Conservation (phyloP, 1,140 invertebrate species). For the Drosophila varians region DNA sequence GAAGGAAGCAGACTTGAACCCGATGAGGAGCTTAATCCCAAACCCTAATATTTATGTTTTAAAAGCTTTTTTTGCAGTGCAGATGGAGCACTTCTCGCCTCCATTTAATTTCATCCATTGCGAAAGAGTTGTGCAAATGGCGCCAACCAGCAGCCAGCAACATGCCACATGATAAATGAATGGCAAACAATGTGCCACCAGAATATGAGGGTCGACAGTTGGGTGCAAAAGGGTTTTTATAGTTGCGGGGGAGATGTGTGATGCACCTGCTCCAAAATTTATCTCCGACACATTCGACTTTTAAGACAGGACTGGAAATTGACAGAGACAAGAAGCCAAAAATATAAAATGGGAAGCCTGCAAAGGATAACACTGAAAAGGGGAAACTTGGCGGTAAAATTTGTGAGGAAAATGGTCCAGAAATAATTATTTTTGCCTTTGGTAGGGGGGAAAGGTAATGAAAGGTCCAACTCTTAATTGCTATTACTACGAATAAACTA, state of each 20-base stretch:
- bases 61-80: conserved; percentile 3
- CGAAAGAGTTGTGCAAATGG: conserved; percentile 57
- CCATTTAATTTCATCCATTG: conserved; percentile 46
- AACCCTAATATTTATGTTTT: background rate
- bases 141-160: conserved; percentile 46
- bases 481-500: too few relatives aligned
- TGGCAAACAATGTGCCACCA: conserved; percentile 2
- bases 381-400: too few relatives aligned
- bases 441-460: too few relatives aligned
- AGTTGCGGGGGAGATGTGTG: conserved; percentile 3
- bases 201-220: conserved; percentile 16
- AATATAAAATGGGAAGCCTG: too few relatives aligned
- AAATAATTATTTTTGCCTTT: background rate
- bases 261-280: conserved; percentile 5
- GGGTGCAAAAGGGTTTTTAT: background rate
- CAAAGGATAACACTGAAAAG: too few relatives aligned
- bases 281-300: conserved; percentile 30
- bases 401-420: too few relatives aligned
- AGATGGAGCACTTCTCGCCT: conserved; percentile 10
- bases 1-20: too few relatives aligned
- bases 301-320: conserved; percentile 25
- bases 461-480: background rate
- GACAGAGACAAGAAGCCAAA: conserved; percentile 8
- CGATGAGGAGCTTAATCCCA: too few relatives aligned
- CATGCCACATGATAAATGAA: conserved; percentile 21